Evolutionary conservation across 2,113 vertebrate genomes (phyloP).

Genomic region (Gorsachius goisagi): DNA sequence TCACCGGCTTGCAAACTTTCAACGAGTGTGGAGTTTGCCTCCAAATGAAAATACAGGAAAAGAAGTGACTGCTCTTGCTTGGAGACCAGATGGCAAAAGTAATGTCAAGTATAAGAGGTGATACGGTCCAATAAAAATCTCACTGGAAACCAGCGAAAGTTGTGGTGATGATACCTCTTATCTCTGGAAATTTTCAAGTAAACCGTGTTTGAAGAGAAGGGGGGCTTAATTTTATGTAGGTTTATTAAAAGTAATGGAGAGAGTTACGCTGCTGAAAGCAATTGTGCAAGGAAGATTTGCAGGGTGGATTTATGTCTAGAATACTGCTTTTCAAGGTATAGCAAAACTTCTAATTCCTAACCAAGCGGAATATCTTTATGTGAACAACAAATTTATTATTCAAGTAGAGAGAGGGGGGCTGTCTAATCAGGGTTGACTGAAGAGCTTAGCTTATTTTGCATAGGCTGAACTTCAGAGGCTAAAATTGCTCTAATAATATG

Average conservation of each 20-base stretch:
- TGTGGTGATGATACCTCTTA: background rate
- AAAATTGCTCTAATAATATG: background rate
- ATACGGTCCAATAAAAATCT: background rate
- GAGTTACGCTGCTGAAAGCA: background rate
- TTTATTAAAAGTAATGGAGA: background rate
- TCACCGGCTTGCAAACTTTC: conserved; percentile 93
- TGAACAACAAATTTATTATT: background rate
- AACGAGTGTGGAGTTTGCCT: conserved; percentile 94
- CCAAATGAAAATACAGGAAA: conserved; percentile 94
- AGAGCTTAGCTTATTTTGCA: background rate
- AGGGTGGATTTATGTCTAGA: background rate
- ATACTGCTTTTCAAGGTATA: background rate
- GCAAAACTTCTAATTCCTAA: background rate
- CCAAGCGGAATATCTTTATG: background rate
- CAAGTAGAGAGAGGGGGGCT: background rate
- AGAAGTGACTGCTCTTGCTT: conserved; percentile 92
- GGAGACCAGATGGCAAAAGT: conserved; percentile 99
- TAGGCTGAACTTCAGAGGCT: background rate
- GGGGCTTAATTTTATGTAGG: background rate
- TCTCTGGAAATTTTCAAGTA: background rate
- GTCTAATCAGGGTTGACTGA: background rate
- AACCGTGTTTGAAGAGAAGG: background rate
- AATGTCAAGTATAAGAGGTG: conserved; percentile 40
- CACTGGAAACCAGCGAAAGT: background rate
- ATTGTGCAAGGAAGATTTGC: background rate